Evolutionary conservation across 2,113 vertebrate species (phyloP).

Genomic region (Gallinago media): DNA sequence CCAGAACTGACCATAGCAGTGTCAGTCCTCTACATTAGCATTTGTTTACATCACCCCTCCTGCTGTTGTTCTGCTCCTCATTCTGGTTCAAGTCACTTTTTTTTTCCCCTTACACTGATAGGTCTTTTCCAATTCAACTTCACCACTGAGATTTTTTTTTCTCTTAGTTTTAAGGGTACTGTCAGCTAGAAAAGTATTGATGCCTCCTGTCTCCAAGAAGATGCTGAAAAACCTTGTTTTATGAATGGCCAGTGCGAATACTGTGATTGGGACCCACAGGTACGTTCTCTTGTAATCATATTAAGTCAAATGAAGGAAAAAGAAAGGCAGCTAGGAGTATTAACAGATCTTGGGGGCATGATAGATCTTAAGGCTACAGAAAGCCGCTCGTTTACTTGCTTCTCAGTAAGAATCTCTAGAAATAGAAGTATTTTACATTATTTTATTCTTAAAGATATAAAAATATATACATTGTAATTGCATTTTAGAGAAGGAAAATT

Average conservation of each 20-base stretch:
- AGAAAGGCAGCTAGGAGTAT: background rate
- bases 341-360: background rate
- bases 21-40: background rate
- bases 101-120: background rate
- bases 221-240: background rate
- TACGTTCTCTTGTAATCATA: background rate
- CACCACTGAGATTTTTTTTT: background rate
- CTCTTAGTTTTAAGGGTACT: background rate
- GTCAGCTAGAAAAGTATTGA: background rate
- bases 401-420: background rate
- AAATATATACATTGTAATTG: constrained; percentile 20
- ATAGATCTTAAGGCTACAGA: background rate
- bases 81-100: background rate
- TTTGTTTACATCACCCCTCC: background rate
- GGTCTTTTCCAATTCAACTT: background rate
- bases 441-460: constrained; percentile 5
- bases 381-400: background rate
- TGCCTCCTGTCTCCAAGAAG: background rate
- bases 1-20: background rate
- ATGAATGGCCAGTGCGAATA: background rate
- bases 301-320: background rate
- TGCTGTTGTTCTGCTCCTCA: background rate
- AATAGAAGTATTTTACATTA: background rate
- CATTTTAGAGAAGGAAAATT: constrained; percentile 35
- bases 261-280: background rate